Conservation (phyloP, 1,140 invertebrate species). For the Drosophila nikananu region DNA sequence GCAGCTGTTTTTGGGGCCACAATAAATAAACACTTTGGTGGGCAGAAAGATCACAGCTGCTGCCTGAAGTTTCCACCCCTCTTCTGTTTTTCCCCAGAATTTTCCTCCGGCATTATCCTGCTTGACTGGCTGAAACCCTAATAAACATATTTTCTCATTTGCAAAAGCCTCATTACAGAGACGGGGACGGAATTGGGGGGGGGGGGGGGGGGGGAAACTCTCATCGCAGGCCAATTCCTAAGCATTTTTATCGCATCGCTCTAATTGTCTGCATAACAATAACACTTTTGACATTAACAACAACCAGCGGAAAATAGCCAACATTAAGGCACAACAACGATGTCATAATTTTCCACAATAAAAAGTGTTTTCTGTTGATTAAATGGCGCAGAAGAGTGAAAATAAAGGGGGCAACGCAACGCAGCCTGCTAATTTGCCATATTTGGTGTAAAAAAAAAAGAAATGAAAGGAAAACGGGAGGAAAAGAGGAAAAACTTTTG, state of each 20-base stretch:
- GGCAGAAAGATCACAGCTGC: conserved; percentile 54
- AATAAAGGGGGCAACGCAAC: background rate
- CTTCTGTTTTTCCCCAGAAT: conserved; percentile 4
- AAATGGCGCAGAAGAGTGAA: conserved; percentile 61
- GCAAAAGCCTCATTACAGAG: conserved; percentile 54
- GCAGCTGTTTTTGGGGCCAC: conserved; percentile 36
- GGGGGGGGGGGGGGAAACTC: background rate
- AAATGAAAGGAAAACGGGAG: background rate
- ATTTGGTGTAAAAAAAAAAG: conserved; percentile 10
- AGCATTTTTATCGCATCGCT: conserved; percentile 75
- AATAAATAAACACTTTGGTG: conserved; percentile 38
- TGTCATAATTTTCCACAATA: conserved; percentile 82
- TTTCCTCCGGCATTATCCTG: conserved; percentile 40
- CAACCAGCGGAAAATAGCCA: conserved; percentile 49
- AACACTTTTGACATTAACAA: conserved; percentile 81
- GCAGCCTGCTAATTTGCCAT: conserved; percentile 57
- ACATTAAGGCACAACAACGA: conserved; percentile 51
- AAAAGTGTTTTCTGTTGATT: conserved; percentile 82
- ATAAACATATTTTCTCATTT: conserved; percentile 82
- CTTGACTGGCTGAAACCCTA: conserved; percentile 38
- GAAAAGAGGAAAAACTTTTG: conserved; percentile 50
- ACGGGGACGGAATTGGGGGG: background rate
- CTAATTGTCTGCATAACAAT: conserved; percentile 83
- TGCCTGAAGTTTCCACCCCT: conserved; percentile 6
- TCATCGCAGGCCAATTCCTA: conserved; percentile 43